These are phyloP conservation scores for Heliangelus exortis DNA, from an alignment of 2,797 vertebrate species.

Conservation along the genomic window DNA sequence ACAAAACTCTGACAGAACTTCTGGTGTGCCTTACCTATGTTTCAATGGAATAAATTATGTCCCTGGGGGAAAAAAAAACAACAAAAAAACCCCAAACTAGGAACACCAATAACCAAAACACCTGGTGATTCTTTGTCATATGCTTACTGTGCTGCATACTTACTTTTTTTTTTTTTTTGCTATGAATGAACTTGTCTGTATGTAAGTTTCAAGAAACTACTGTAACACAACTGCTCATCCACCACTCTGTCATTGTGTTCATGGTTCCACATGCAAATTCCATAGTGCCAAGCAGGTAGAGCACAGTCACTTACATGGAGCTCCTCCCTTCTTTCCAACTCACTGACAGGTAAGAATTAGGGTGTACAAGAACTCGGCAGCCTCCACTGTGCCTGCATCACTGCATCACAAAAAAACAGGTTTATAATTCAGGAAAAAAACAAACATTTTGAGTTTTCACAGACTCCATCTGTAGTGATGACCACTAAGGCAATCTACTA, in stretches of 20 bases:
- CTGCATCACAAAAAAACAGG: neutral
- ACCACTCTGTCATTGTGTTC: neutral
- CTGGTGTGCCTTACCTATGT: neutral
- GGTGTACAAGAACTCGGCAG: neutral
- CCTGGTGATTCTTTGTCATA: neutral
- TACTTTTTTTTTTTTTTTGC: neutral
- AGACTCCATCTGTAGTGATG: neutral
- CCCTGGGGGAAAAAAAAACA: neutral
- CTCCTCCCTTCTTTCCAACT: neutral
- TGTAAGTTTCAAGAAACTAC: neutral
- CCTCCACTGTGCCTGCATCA: neutral
- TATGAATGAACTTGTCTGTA: neutral
- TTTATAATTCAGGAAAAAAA: neutral
- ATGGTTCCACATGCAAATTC: neutral
- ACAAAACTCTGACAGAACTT: neutral
- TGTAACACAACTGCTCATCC: neutral
- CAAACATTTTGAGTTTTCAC: neutral
- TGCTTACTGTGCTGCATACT: neutral
- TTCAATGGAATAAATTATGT: neutral
- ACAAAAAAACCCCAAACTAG: neutral
- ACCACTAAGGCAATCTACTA: neutral
- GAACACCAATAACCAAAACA: neutral
- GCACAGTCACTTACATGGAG: neutral
- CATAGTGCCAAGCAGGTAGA: neutral
- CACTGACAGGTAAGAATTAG: neutral